Evolutionary conservation across 2,888 invertebrate genomes (phyloP).

Genomic region (Vanessa cardui): DNA sequence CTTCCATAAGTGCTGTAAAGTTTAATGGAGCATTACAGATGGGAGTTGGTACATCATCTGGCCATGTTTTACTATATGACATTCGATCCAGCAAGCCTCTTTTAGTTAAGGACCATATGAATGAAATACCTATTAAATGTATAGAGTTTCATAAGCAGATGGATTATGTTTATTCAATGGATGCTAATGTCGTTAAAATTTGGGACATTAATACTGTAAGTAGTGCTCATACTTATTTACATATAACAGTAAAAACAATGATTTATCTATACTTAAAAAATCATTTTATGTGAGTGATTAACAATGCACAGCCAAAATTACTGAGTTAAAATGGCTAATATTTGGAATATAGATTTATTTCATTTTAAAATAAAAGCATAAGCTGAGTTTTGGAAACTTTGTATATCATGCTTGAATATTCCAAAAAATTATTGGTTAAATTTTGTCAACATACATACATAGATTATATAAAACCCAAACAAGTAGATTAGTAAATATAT

Average conservation of each 20-base stretch:
- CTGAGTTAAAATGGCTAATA: no score
- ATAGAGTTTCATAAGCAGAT: constrained; percentile 92
- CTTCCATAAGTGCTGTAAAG: constrained; percentile 90
- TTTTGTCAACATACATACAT: background rate
- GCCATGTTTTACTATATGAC: constrained; percentile 97
- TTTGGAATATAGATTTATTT: no score
- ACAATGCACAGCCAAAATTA: no score
- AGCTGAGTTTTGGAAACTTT: no score
- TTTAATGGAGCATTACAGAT: constrained; percentile 89
- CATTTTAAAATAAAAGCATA: no score
- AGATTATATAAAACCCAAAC: background rate
- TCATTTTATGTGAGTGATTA: no score
- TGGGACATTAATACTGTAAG: constrained; percentile 93
- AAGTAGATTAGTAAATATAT: background rate
- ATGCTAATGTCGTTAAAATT: constrained; percentile 93
- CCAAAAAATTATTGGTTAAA: background rate
- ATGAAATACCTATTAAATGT: constrained; percentile 94
- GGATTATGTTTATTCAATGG: constrained; percentile 94
- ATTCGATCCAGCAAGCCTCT: constrained; percentile 95
- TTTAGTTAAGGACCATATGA: constrained; percentile 96
- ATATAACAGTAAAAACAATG: no score
- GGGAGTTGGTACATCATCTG: constrained; percentile 96
- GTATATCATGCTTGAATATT: no score
- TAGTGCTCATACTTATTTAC: constrained; percentile 18
- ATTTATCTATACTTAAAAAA: no score